phyloP scores from a whole-genome alignment of 2,113 vertebrate genomes.

The Murina feae region DNA sequence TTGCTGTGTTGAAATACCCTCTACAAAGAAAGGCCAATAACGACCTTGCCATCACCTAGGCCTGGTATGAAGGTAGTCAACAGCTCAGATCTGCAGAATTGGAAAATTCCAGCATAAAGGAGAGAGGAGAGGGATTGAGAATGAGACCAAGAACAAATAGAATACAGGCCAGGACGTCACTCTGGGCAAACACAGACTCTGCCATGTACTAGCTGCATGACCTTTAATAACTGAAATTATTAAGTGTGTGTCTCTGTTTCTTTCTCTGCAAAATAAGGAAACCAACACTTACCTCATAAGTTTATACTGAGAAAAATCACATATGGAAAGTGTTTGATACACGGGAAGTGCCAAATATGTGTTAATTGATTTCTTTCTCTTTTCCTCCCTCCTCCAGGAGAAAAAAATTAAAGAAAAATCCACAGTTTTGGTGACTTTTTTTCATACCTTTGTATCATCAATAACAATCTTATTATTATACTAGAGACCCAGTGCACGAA shows the following conservation, averaged over 20 bases:
- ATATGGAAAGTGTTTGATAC: background rate
- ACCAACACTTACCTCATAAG: background rate
- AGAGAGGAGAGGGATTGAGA: background rate
- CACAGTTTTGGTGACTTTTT: background rate
- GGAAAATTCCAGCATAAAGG: background rate
- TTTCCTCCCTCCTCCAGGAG: background rate
- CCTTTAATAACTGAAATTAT: background rate
- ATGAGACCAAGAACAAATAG: background rate
- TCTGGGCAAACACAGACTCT: background rate
- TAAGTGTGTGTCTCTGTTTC: background rate
- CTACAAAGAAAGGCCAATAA: background rate
- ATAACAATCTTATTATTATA: background rate
- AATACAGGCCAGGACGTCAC: background rate
- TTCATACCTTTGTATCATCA: background rate
- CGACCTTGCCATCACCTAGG: background rate
- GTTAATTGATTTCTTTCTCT: background rate
- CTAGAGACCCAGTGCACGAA: too few species aligned
- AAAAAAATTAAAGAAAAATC: background rate
- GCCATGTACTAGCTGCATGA: fast-evolving
- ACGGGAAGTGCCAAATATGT: background rate
- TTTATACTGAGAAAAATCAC: background rate
- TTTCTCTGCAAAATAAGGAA: background rate
- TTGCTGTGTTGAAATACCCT: background rate
- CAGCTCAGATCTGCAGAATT: background rate
- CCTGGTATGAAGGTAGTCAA: background rate